A percentile compares a stretch with the other conserved stretches of the same genome.
These are phyloP conservation scores for Acanthosepion esculentum DNA, from an alignment of 2,888 invertebrate species.

Conservation along the genomic window DNA sequence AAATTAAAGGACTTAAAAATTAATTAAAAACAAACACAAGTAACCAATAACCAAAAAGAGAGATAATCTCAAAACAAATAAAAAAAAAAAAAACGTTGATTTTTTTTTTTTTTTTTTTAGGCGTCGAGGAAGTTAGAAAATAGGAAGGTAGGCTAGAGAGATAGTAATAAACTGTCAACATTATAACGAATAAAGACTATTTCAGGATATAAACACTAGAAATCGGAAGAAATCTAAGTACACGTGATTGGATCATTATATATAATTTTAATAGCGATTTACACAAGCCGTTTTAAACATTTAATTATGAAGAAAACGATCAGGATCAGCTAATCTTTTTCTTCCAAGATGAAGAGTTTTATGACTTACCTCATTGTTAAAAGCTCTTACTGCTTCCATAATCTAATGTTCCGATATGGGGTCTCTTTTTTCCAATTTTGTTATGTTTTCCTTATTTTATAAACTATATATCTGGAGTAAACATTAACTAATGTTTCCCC, in stretches of 20 bases:
- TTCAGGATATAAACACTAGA: too few species aligned
- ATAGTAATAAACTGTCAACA: too few species aligned
- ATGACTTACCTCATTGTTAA: constrained; percentile 86
- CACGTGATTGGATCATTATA: neutral
- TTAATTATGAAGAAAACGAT: too few species aligned
- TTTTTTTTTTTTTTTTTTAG: neutral
- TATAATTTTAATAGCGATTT: neutral
- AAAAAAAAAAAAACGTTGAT: neutral
- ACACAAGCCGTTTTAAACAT: neutral
- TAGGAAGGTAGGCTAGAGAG: neutral
- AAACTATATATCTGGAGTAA: neutral
- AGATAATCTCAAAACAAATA: neutral
- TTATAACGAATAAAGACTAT: too few species aligned
- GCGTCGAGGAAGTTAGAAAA: constrained; percentile 36
- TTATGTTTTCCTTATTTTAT: constrained; percentile 2
- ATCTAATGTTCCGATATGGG: constrained; percentile 41
- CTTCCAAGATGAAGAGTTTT: neutral
- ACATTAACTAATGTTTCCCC: neutral
- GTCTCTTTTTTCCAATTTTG: neutral
- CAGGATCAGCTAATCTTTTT: neutral
- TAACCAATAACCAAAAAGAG: neutral
- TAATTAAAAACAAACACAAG: neutral
- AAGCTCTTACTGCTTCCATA: constrained; percentile 89
- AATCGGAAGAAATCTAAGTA: too few species aligned
- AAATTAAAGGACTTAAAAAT: neutral